Evolutionary conservation across 1,140 invertebrate genomes (phyloP), one percentile per base, ranked within the genome.

Genomic region (Drosophila hydei): DNA sequence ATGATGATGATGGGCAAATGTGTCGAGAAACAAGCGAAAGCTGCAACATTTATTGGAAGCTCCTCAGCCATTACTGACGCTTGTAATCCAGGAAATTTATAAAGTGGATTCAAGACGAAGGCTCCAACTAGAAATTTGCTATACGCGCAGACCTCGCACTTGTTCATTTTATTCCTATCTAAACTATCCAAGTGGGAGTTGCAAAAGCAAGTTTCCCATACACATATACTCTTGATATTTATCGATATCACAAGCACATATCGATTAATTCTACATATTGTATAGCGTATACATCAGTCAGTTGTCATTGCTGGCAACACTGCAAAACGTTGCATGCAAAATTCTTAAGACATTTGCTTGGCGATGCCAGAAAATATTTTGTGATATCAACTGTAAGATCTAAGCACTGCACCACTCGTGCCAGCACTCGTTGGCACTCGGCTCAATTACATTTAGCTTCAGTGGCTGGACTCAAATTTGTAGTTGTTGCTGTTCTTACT

Each of bases 401-500:
- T 16, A 4, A n/a, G 50, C 18, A n/a, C 27, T 19, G 59, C 47
- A 23, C 38, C 48, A 33, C 47, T 48, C 43, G 27, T 48, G 52
- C 27, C 62, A 27, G 19, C 33, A 25, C 45, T 48, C 21, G 16
- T 12, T 25, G 14, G 27, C 27, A 9, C 33, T 14, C 59, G 43
- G 43, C 43, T 58, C 63, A 48, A 67, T 52, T 61, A 61, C 47
- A 60, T 48, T 59, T 21, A 52, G 25, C 56, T 51, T 33, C 58
- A 27, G 65, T 61, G 58, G 56, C 56, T 33, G 1, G 6, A 23
- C n/a, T 23, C 64, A 61, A 68, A 68, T 70, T 70, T 70, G 59
- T 70, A 54, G 51, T 7, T 30, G 27, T 30, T 30, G 27, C 9
- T 30, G 25, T 27, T 27, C 2, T 23, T n/a, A n/a, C n/a, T n/a